Evolutionary conservation across 2,113 vertebrate genomes (phyloP), one percentile per base, ranked within the genome.

Genomic region (Seriola rivoliana): DNA sequence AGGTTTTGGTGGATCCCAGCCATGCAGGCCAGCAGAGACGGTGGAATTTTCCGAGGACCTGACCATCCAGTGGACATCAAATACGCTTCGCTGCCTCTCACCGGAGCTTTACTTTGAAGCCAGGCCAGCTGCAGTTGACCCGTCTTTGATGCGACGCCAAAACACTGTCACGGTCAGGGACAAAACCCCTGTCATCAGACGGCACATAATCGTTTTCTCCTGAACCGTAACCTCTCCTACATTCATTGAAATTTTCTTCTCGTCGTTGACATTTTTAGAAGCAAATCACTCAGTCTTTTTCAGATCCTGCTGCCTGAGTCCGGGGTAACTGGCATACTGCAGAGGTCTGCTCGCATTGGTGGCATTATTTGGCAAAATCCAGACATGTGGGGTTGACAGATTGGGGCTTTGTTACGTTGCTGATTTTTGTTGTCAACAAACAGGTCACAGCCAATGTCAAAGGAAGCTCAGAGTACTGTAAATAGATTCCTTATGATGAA

Each of bases 41-140:
- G 34, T 86, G 88, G 82, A 86, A 83, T 90, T 70, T 87, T 89
- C 85, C 76, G 3, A 58, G 12, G 71, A 67, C 5, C 71, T 50
- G 85, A 75, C 54, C 42, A 25, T 87, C 81, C 72, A 73, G 75
- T 25, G 76, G 78, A 64, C 82, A 52, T 55, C 58, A 50, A 77
- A 32, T 19, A 75, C 40, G 38, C 64, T 48, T 79, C 67, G 4
- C 73, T 58, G 80, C 66, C 13, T 59, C 74, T 54, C 46, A 2
- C 38, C 8, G 69, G 17, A 71, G 69, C 63, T 75, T 76, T 16
- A 9, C 83, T 80, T 74, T 91, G 85, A 93, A 78, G 76, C 62
- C 7, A 60, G 11, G 75, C 85, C 85, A 89, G 52, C 57, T 72
- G 54, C 72, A 38, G 70, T 32, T 32, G 75, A 85, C 75, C 80